These are phyloP conservation scores for Meta bourneti DNA, from an alignment of 2,888 invertebrate genomes.

Conservation along the genomic window DNA sequence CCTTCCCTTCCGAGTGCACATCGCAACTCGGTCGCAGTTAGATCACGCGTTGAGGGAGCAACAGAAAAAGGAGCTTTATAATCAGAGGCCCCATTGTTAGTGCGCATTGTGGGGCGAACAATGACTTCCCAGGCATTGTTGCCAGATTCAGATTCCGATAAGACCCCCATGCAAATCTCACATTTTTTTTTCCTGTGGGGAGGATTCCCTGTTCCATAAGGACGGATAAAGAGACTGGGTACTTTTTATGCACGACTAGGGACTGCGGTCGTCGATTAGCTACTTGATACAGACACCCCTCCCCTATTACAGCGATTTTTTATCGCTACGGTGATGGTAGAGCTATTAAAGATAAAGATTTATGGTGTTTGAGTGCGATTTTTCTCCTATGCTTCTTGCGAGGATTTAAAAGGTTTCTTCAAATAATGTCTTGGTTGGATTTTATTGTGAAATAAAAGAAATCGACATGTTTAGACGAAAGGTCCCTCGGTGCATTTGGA, in stretches of 20 bases:
- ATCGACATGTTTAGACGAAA: no score
- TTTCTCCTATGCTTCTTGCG: neutral
- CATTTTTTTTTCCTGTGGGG: conserved; percentile 28
- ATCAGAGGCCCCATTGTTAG: conserved; percentile 61
- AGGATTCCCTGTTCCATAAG: conserved; percentile 32
- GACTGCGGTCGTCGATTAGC: conserved; percentile 53
- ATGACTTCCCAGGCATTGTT: conserved; percentile 64
- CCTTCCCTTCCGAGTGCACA: neutral
- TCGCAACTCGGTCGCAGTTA: conserved; percentile 39
- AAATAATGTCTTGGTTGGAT: neutral
- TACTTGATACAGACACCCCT: conserved; percentile 32
- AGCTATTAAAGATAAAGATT: conserved; percentile 49
- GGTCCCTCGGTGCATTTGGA: no score
- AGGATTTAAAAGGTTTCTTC: neutral
- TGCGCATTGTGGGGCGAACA: conserved; percentile 57
- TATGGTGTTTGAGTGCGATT: conserved; percentile 6
- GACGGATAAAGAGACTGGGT: conserved; percentile 46
- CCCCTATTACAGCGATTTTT: conserved; percentile 1
- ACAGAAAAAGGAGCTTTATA: conserved; percentile 44
- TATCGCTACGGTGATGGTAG: neutral
- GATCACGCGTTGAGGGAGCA: conserved; percentile 52
- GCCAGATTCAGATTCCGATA: conserved; percentile 69
- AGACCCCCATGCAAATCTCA: conserved; percentile 63
- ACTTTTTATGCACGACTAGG: neutral
- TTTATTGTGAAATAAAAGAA: no score